Evolutionary conservation across 2,888 invertebrate species (phyloP), one percentile per base, ranked within the genome.

Genomic region (Onchidella celtica): DNA sequence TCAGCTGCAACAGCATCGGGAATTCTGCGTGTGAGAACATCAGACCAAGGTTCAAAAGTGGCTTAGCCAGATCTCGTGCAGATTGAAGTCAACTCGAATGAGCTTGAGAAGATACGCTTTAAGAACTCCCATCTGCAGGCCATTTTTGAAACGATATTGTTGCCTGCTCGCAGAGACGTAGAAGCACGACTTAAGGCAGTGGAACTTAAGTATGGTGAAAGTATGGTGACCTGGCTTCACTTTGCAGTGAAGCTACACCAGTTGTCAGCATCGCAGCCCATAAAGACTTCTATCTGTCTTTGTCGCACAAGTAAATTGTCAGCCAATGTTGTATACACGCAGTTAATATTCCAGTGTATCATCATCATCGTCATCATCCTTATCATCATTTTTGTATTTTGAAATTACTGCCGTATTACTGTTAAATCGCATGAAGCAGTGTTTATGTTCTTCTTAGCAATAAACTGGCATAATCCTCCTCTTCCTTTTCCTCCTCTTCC

Each of bases 261-360:
- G n/a, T 74, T 6, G 34, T 74, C 74, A 4, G 59, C 17, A 74
- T 55, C 9, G 27, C 34, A 29, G 74, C 47, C 17, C 74, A 74
- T 36, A 32, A 59, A 32, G 57, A 4, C 24, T 59, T 74, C 61
- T 74, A 59, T 36, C 27, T 27, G 21, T 24, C 24, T 34, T 61
- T 74, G 32, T 36, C 74, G 1, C 74, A 74, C 74, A 68, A 38
- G 6, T 47, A 47, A 47, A 47, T 47, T 47, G 47, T 6, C 47
- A 47, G 47, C 47, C 47, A 11, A 47, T 47, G 47, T 47, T 47
- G 9, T 47, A 17, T 47, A 6, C 17, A 17, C 9, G 17, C 17
- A 6, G 47, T 47, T 17, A 47, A 17, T 47, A 47, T 11, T 61
- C n/a, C 61, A 21, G n/a, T 61, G 61, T 61, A 61, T 24, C 61